Conservation (phyloP, 1,140 invertebrate species). For the Metopolophium dirhodum region DNA sequence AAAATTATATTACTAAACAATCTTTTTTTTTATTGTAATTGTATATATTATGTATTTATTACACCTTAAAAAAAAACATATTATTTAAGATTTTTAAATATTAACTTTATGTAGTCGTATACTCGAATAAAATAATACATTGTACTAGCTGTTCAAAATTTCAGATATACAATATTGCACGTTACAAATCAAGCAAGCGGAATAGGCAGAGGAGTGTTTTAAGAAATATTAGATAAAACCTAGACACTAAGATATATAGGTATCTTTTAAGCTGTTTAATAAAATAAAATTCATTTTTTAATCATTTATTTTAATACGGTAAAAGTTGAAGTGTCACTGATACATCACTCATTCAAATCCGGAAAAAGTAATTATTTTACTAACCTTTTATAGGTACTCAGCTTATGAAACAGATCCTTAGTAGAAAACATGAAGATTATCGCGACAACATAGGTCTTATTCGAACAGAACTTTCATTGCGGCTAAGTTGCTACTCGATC, state of each 20-base stretch:
- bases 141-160: background rate
- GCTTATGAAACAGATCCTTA: background rate
- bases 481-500: background rate
- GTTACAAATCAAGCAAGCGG: background rate
- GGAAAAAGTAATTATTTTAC: no score
- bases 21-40: background rate
- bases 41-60: background rate
- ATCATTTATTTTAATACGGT: background rate
- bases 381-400: no score
- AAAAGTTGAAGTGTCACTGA: background rate
- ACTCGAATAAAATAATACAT: background rate
- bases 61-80: background rate
- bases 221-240: background rate
- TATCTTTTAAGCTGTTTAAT: background rate
- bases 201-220: background rate
- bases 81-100: background rate
- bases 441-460: background rate
- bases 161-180: background rate
- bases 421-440: background rate
- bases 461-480: background rate
- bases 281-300: background rate
- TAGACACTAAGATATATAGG: background rate
- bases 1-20: background rate
- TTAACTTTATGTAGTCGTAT: background rate
- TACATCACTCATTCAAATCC: no score